Evolutionary conservation across 2,797 vertebrate genomes (phyloP), one percentile per base, ranked within the genome.

Genomic region (Oryzias sinensis): DNA sequence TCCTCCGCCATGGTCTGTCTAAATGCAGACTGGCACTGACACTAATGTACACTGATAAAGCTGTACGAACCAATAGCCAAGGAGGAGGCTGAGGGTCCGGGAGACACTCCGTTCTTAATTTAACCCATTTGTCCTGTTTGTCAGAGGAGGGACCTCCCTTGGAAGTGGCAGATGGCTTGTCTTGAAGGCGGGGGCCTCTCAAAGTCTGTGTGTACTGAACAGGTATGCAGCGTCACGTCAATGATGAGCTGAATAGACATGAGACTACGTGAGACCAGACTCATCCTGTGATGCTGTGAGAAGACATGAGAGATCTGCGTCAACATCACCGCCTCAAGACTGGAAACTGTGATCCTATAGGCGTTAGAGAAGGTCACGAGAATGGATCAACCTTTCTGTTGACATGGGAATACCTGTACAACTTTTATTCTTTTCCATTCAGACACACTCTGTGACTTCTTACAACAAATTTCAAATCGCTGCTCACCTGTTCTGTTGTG

Each of bases 41-140:
- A 75, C 79, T 88, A 86, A 89, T 88, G 80, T 81, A 85, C 80
- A 77, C 82, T 80, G 84, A 88, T 85, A 82, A 88, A 86, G 80
- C 80, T 84, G 79, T 77, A 72, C 81, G 82, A 81, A 76, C 79
- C 83, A 83, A 84, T 82, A 85, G 76, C 65, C 53, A 49, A 77
- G 48, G 61, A 57, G 27, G 72, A 63, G 65, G 61, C 65, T 13
- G 63, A 61, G 64, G 57, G 74, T 66, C 59, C 50, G 69, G 69
- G 72, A 71, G 60, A 82, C 69, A 72, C 64, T 70, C 61, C 70
- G 61, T 74, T 81, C 77, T 65, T 85, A 79, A 87, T 84, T 80
- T 80, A 79, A 45, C 65, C 78, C 77, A 83, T 85, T 85, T 88
- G 82, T 85, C 66, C 79, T 65, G 78, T 81, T 86, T 85, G 84